phyloP scores from a whole-genome alignment of 1,140 invertebrate species.

The Plectrocnemia conspersa region DNA sequence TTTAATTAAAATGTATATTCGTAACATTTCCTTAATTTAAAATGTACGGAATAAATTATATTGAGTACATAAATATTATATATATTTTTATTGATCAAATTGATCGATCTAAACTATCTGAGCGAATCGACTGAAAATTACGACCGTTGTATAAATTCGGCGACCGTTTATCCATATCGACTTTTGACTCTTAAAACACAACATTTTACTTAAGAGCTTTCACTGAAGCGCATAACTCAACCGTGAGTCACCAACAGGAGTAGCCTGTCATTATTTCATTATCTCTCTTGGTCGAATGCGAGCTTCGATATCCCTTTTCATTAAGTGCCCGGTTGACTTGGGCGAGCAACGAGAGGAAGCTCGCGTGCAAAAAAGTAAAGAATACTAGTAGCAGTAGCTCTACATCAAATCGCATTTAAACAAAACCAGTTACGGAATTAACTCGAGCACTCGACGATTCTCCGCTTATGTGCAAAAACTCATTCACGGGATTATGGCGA shows the following conservation, averaged over 20 bases:
- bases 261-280: slow-evolving; percentile 25
- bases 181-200: slow-evolving; percentile 7
- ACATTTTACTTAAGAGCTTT: slow-evolving; percentile 20
- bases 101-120: too few species aligned
- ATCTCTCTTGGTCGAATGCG: slow-evolving; percentile 11
- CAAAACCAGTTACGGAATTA: not conserved
- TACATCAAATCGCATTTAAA: not conserved
- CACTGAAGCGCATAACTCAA: slow-evolving; percentile 4
- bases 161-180: not conserved
- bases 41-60: too few species aligned
- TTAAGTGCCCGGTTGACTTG: not conserved
- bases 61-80: too few species aligned
- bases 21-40: too few species aligned
- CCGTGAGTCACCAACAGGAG: slow-evolving; percentile 15
- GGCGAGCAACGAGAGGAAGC: not conserved
- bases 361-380: not conserved
- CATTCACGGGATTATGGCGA: too few species aligned
- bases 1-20: too few species aligned
- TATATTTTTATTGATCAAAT: too few species aligned
- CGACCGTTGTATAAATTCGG: too few species aligned
- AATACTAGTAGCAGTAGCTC: too few species aligned
- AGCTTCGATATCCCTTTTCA: slow-evolving; percentile 3
- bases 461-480: too few species aligned
- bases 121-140: too few species aligned
- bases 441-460: too few species aligned